Percentiles rank a stretch among this genome's conserved stretches.
These are phyloP conservation scores for Drosophila robusta DNA, from an alignment of 2,888 invertebrate genomes.

Conservation along the genomic window DNA sequence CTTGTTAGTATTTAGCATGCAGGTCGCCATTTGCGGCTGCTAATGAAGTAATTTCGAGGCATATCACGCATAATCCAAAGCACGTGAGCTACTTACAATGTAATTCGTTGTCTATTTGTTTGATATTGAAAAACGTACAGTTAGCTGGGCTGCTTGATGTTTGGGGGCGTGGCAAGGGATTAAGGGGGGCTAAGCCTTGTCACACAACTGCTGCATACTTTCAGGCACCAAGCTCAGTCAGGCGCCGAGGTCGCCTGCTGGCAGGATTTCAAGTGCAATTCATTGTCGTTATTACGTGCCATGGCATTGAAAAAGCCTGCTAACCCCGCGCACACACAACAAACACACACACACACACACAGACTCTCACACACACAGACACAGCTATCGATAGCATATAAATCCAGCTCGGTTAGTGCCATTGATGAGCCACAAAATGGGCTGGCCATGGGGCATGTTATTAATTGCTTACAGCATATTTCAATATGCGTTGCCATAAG, in stretches of 20 bases:
- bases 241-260: conserved; percentile 28
- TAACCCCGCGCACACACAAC: conserved; percentile 13
- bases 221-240: conserved; percentile 38
- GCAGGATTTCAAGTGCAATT: conserved; percentile 73
- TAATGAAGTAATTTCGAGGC: conserved; percentile 81
- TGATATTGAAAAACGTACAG: conserved; percentile 74
- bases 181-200: conserved; percentile 32
- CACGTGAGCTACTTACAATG: conserved; percentile 81
- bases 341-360: neutral
- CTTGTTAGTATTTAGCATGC: conserved; percentile 72
- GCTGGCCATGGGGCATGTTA: conserved; percentile 57
- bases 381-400: conserved; percentile 31
- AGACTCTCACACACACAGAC: neutral
- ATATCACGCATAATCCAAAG: conserved; percentile 81
- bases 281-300: conserved; percentile 78
- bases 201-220: conserved; percentile 60
- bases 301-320: conserved; percentile 69
- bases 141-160: conserved; percentile 15
- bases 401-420: conserved; percentile 39
- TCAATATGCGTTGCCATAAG: conserved; percentile 63
- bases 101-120: conserved; percentile 82
- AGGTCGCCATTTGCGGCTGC: conserved; percentile 77
- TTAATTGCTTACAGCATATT: conserved; percentile 75
- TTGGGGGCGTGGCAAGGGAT: conserved; percentile 14
- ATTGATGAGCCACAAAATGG: conserved; percentile 60